A percentile compares a stretch with the other conserved stretches of the same genome.
phyloP scores from a whole-genome alignment of 1,140 invertebrate species.

The Diorhabda carinulata region DNA sequence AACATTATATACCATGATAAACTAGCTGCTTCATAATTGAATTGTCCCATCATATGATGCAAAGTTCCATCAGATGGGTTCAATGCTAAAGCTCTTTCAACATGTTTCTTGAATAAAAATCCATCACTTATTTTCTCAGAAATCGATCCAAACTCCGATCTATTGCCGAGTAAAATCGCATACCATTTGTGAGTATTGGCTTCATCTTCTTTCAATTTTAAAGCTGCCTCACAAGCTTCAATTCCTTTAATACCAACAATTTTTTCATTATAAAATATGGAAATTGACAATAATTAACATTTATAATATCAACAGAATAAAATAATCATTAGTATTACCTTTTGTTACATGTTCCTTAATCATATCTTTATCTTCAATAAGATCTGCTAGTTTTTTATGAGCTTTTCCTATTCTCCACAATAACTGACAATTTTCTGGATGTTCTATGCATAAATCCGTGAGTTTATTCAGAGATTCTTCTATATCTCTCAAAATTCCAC shows the following conservation, averaged over 20 bases:
- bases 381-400: slow-evolving; percentile 54
- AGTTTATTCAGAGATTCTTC: slow-evolving; percentile 43
- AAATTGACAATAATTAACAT: too few relatives aligned
- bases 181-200: slow-evolving; percentile 75
- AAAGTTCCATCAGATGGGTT: slow-evolving; percentile 62
- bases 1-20: slow-evolving; percentile 62
- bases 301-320: too few relatives aligned
- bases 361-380: slow-evolving; percentile 49
- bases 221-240: slow-evolving; percentile 56
- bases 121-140: slow-evolving; percentile 70
- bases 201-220: slow-evolving; percentile 54
- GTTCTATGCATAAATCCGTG: slow-evolving; percentile 44
- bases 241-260: slow-evolving; percentile 50
- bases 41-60: slow-evolving; percentile 66
- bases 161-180: slow-evolving; percentile 65
- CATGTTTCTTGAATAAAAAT: slow-evolving; percentile 65
- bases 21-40: slow-evolving; percentile 68
- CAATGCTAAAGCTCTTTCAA: slow-evolving; percentile 64
- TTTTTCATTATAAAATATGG: too few relatives aligned
- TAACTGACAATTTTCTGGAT: slow-evolving; percentile 53
- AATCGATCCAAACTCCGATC: slow-evolving; percentile 49
- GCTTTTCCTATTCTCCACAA: slow-evolving; percentile 66
- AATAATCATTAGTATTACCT: slow-evolving; percentile 47
- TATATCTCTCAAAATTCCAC: slow-evolving; percentile 30
- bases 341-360: slow-evolving; percentile 55